Evolutionary conservation across 2,888 invertebrate species (phyloP), one percentile per base, ranked within the genome.

Genomic region (Orthosia gracilis): DNA sequence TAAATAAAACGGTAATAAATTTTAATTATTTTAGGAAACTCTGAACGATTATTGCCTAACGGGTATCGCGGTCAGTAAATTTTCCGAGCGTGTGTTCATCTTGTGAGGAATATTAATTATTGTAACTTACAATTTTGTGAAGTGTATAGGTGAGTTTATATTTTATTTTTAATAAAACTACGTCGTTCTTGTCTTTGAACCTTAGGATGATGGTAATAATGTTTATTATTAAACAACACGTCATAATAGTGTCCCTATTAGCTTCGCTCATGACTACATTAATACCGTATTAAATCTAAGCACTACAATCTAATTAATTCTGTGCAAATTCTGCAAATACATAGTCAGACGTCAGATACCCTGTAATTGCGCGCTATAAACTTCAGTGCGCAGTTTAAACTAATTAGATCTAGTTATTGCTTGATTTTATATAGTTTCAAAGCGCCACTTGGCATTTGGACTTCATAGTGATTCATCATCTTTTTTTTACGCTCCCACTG

Each of bases 361-460:
- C 65, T 62, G 49, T 68, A 64, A 83, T 47, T 76, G 68, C 64
- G 70, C 62, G 49, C 21, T 78, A 74, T 47, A 73, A 59, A 69
- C 64, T 82, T 73, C 65, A 74, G 58, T 83, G 68, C 74, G 78
- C 73, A 81, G 76, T 78, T 76, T 59, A 73, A 77, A 61, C 55
- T 73, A 67, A 72, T 64, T 52, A 77, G 70, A 81, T 70, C 65
- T 66, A 76, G 67, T 26, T 67, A 71, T 66, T 47, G 58, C 70
- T 66, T 65, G 59, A 57, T 62, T 82, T 55, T 78, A 80, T 73
- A 62, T 76, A 76, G 76, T 31, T 31, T 5, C 69, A 79, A 84
- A 85, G 85, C 86, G 81, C 84, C 85, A 83, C 76, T 79, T 81
- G 75, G 69, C 86, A 88, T 88, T 87, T 85, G 85, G 84, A 86